These are phyloP conservation scores for Urocolius indicus DNA, from an alignment of 2,113 vertebrate genomes.

Conservation along the genomic window DNA sequence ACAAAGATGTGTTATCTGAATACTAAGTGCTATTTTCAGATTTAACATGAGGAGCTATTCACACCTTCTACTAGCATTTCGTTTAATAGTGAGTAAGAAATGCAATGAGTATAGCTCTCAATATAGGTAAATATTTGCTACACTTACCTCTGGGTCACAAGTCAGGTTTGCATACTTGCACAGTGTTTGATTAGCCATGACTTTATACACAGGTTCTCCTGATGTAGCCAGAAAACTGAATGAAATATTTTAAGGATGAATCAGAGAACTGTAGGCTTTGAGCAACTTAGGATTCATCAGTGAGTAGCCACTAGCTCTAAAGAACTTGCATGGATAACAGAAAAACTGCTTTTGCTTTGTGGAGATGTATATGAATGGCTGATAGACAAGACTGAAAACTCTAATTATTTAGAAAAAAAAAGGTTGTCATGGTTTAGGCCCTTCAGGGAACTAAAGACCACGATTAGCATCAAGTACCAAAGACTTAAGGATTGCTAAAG, in stretches of 20 bases:
- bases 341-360: not conserved
- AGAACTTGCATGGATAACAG: not conserved
- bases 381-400: not conserved
- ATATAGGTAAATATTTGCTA: not conserved
- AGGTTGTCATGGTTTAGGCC: too few relatives aligned
- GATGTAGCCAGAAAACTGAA: conserved; percentile 92
- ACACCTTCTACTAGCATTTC: not conserved
- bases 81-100: not conserved
- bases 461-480: too few relatives aligned
- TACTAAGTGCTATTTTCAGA: not conserved
- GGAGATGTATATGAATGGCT: not conserved
- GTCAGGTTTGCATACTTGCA: conserved; percentile 89
- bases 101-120: not conserved
- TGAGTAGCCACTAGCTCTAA: not conserved
- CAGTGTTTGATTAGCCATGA: conserved; percentile 80
- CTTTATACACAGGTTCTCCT: conserved; percentile 90
- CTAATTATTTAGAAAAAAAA: not conserved
- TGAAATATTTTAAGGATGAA: conserved; percentile 74
- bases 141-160: conserved; percentile 88
- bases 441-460: too few relatives aligned
- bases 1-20: not conserved
- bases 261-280: not conserved
- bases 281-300: not conserved
- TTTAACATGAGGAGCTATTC: not conserved
- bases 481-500: too few relatives aligned